Percentiles rank a stretch among this genome's conserved stretches.
Conservation (phyloP, 2,797 vertebrate species). For the Allobates femoralis region DNA sequence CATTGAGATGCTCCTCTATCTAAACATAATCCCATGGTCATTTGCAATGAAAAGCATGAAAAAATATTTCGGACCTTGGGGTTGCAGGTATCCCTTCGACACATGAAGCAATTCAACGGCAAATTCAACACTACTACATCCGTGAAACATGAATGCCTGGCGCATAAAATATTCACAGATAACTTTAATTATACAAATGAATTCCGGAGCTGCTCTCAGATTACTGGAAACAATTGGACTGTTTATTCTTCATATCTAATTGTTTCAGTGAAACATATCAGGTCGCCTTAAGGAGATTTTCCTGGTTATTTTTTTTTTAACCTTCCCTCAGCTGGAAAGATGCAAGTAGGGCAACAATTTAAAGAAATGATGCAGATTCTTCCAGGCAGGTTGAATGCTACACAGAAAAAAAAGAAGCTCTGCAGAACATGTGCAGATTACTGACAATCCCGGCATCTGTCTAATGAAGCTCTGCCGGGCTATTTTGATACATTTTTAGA, state of each 20-base stretch:
- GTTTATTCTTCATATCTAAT: constrained; percentile 51
- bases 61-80: no score
- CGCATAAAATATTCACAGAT: constrained; percentile 18
- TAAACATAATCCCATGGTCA: no score
- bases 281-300: constrained; percentile 55
- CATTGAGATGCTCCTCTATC: no score
- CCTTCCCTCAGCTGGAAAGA: constrained; percentile 66
- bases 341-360: constrained; percentile 67
- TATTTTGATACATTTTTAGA: constrained; percentile 59
- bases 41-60: no score
- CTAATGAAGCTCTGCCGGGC: constrained; percentile 50
- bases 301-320: constrained; percentile 66
- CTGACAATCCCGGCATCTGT: constrained; percentile 60
- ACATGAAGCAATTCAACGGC: not conserved
- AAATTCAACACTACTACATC: not conserved
- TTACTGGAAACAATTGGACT: constrained; percentile 35
- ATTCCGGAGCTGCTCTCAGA: constrained; percentile 4
- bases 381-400: constrained; percentile 68
- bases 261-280: constrained; percentile 45
- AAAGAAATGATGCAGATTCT: constrained; percentile 69
- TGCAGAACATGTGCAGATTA: constrained; percentile 62
- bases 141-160: not conserved
- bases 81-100: no score
- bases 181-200: constrained; percentile 26
- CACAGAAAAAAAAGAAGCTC: constrained; percentile 51